Percentiles rank a stretch among this genome's conserved stretches.
Evolutionary conservation across 2,888 invertebrate genomes (phyloP).

Genomic region (Microplitis deprimator): DNA sequence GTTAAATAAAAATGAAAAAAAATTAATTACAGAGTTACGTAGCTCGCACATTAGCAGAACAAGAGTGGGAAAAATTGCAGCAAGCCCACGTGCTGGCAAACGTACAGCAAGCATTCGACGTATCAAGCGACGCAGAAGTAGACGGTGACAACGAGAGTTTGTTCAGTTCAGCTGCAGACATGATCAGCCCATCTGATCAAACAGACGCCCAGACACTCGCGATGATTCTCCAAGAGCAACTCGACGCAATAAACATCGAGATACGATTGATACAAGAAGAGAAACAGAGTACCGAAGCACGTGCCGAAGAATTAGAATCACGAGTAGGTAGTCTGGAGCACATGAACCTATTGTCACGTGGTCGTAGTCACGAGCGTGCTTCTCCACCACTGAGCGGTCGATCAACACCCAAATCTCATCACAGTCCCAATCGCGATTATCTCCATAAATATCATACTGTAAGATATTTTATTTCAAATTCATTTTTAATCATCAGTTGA

Average conservation of each 20-base stretch:
- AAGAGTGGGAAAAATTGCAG: slow-evolving; percentile 97
- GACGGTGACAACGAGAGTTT: slow-evolving; percentile 85
- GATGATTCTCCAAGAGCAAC: slow-evolving; percentile 98
- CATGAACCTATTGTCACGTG: slow-evolving; percentile 87
- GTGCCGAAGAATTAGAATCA: slow-evolving; percentile 97
- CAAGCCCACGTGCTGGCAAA: slow-evolving; percentile 91
- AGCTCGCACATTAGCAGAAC: slow-evolving; percentile 69
- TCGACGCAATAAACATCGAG: slow-evolving; percentile 99
- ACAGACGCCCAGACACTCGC: slow-evolving; percentile 98
- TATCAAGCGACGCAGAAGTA: slow-evolving; percentile 87
- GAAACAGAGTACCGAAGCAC: slow-evolving; percentile 95
- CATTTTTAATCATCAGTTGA: slow-evolving; percentile 27
- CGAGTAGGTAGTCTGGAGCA: slow-evolving; percentile 96
- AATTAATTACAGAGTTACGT: slow-evolving; percentile 63
- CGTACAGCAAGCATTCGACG: slow-evolving; percentile 94
- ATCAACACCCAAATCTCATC: slow-evolving; percentile 86
- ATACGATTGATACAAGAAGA: slow-evolving; percentile 89
- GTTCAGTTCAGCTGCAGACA: slow-evolving; percentile 80
- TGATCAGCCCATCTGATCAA: slow-evolving; percentile 79
- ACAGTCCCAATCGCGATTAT: slow-evolving; percentile 86
- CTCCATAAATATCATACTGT: slow-evolving; percentile 98
- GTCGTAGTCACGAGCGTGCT: slow-evolving; percentile 78
- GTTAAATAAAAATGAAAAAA: no score
- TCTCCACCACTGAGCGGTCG: slow-evolving; percentile 92
- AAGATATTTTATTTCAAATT: slow-evolving; percentile 69